Evolutionary conservation across 2,888 invertebrate species (phyloP).

Genomic region (Cenopis cana): DNA sequence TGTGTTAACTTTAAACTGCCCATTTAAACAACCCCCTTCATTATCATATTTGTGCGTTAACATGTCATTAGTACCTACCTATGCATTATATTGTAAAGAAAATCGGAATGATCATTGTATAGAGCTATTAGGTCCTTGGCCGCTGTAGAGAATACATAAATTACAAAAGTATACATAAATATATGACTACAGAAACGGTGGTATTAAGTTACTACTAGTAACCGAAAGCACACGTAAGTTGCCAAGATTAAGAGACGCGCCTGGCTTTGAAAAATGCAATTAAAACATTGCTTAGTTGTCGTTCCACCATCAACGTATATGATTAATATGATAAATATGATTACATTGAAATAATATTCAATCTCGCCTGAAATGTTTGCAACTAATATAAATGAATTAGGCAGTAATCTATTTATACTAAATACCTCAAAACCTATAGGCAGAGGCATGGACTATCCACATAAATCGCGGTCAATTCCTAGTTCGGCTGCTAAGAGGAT

Average conservation of each 20-base stretch:
- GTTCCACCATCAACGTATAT: background rate
- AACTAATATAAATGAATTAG: background rate
- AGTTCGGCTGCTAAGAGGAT: conserved; percentile 29
- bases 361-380: background rate
- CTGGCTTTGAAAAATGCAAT: background rate
- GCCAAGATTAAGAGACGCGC: background rate
- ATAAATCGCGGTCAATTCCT: background rate
- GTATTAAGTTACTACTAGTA: background rate
- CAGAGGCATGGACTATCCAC: background rate
- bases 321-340: too few relatives aligned
- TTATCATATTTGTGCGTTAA: background rate
- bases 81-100: background rate
- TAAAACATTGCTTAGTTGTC: background rate
- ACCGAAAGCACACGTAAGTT: too few relatives aligned
- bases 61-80: background rate
- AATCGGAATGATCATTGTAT: background rate
- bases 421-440: too few relatives aligned
- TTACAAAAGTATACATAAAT: too few relatives aligned
- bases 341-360: background rate
- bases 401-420: too few relatives aligned
- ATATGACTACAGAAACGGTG: too few relatives aligned
- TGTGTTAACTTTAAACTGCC: conserved; percentile 14
- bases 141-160: background rate
- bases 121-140: background rate
- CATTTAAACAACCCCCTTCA: conserved; percentile 15